These are phyloP conservation scores for Pholis gunnellus DNA, from an alignment of 2,113 vertebrate genomes.

Conservation along the genomic window DNA sequence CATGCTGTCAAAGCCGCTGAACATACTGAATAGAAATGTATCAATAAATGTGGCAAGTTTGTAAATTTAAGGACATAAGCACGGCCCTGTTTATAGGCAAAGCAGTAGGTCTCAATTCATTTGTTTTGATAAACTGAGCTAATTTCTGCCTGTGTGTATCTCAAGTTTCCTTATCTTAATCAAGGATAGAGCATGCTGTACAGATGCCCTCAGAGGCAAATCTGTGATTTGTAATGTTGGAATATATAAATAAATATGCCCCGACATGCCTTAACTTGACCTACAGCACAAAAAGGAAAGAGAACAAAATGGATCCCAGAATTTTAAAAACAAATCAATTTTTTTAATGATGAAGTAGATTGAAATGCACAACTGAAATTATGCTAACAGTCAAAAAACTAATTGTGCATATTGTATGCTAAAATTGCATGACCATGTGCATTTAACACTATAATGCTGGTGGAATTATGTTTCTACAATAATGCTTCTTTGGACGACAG, in stretches of 20 bases:
- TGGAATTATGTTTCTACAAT: neutral
- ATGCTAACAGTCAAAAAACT: no score
- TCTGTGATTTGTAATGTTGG: constrained; percentile 10
- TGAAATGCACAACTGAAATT: neutral
- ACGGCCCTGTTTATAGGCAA: neutral
- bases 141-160: neutral
- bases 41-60: constrained; percentile 5
- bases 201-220: neutral
- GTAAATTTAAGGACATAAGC: neutral
- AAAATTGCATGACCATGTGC: neutral
- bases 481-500: no score
- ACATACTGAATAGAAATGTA: constrained; percentile 26
- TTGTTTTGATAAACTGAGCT: neutral
- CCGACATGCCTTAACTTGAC: neutral
- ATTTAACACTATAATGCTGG: no score
- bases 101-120: neutral
- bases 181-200: neutral
- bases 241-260: constrained; percentile 12
- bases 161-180: neutral
- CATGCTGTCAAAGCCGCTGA: constrained; percentile 21
- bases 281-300: neutral
- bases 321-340: neutral
- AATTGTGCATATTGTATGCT: neutral
- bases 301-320: neutral
- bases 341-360: neutral